Percentiles rank a stretch among this genome's conserved stretches.
Evolutionary conservation across 2,113 vertebrate species (phyloP).

Genomic region (Bubo scandiacus): DNA sequence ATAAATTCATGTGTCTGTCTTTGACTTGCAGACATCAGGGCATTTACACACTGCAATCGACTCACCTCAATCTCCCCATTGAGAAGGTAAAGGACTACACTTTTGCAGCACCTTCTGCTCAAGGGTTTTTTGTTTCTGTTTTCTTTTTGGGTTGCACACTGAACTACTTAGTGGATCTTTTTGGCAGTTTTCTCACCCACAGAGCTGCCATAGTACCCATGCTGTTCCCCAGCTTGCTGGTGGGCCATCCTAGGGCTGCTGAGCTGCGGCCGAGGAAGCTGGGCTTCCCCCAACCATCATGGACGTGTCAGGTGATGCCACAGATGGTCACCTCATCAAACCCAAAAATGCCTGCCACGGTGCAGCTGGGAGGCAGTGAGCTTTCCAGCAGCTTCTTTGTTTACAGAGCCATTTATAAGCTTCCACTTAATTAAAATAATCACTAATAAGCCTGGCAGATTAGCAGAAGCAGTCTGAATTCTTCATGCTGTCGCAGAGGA

Average conservation of each 20-base stretch:
- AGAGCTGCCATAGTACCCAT: background rate
- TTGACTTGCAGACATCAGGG: background rate
- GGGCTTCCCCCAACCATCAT: background rate
- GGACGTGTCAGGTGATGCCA: fast-evolving
- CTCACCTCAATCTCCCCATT: background rate
- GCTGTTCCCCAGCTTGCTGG: background rate
- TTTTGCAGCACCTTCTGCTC: background rate
- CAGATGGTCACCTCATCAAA: background rate
- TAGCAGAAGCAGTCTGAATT: background rate
- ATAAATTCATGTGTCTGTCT: background rate
- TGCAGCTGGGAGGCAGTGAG: background rate
- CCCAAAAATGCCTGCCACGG: fast-evolving
- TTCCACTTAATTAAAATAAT: background rate
- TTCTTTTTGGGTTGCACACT: background rate
- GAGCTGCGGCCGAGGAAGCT: too few species aligned
- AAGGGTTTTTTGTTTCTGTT: background rate
- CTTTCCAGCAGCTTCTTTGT: background rate
- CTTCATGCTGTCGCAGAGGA: background rate
- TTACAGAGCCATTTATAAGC: background rate
- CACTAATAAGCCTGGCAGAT: background rate
- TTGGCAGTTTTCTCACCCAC: fast-evolving
- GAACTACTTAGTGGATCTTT: background rate
- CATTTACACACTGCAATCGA: background rate
- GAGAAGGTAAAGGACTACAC: background rate
- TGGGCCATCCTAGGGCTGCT: fast-evolving